Evolutionary conservation across 2,113 vertebrate genomes (phyloP).

Genomic region (Parus major): DNA sequence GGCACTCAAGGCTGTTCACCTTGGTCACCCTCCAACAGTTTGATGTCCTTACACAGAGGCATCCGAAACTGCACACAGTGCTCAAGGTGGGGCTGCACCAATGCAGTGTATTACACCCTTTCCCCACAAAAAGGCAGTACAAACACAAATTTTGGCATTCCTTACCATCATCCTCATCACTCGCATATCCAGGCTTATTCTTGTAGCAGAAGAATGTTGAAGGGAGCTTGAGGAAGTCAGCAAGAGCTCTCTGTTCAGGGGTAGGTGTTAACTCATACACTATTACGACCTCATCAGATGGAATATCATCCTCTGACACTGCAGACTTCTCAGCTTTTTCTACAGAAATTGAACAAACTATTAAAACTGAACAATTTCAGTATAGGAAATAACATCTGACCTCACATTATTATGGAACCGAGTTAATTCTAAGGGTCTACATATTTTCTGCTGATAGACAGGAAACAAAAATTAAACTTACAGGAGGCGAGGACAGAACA

Average conservation of each 20-base stretch:
- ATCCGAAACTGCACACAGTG: neutral
- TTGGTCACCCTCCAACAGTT: neutral
- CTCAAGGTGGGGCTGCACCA: neutral
- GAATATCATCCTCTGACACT: conserved; percentile 3
- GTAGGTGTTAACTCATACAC: conserved; percentile 88
- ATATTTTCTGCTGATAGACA: neutral
- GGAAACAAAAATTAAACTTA: neutral
- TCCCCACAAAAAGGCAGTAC: neutral
- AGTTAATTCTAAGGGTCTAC: neutral
- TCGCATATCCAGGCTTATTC: conserved; percentile 87
- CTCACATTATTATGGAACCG: neutral
- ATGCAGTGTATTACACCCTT: neutral
- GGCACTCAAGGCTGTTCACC: neutral
- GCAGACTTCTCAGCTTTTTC: conserved; percentile 62
- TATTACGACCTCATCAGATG: conserved; percentile 81
- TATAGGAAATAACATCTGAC: neutral
- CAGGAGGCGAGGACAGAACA: neutral
- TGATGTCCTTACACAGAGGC: neutral
- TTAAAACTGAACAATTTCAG: neutral
- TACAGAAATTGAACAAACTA: conserved; percentile 12
- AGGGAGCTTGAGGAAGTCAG: conserved; percentile 84
- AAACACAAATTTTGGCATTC: neutral
- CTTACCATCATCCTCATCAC: conserved; percentile 91
- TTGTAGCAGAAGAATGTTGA: conserved; percentile 95
- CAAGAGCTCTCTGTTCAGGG: conserved; percentile 84